Evolutionary conservation across 2,888 invertebrate genomes (phyloP), one percentile per base, ranked within the genome.

Genomic region (Yponomeuta cagnagella): DNA sequence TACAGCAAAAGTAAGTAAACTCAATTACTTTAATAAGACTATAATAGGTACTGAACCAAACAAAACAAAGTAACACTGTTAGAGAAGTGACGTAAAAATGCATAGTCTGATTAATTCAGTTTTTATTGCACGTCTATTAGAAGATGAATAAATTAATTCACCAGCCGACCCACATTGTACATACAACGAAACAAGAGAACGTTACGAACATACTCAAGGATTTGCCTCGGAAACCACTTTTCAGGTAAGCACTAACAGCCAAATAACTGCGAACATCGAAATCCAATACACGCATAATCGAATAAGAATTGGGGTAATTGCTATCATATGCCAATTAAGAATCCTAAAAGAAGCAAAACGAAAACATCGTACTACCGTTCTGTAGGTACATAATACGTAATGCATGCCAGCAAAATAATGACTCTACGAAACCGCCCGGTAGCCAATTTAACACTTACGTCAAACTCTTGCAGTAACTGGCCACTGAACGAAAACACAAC

Each of bases 201-300:
- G 67, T 43, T 43, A 8, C 52, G 52, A 58, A 58, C 15, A 15
- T 43, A 67, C n/a, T 67, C 67, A 67, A 67, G 67, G 67, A 67
- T 67, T 37, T 67, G n/a, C 10, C 43, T 67, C 67, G 67, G 12
- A 67, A 67, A n/a, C 43, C 4, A 65, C 30, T 65, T 31, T 12
- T 12, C 5, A 43, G 43, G 43, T 43, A 43, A 8, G 43, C 5
- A 43, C 9, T 8, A 43, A 5, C 43, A 43, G 43, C 8, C 43
- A 43, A 43, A 43, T 43, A 43, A 43, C 43, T 8, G 43, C 43
- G 43, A 10, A 65, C 31, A 31, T 65, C 31, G 33, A 65, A 65
- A 30, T 31, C 65, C 65, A 65, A 33, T 65, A 31, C 12, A 31
- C 65, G 65, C 10, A 65, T 30, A 65, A 65, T 65, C 33, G 15